Evolutionary conservation across 2,113 vertebrate genomes (phyloP).

Genomic region (Pachyramphus minor): DNA sequence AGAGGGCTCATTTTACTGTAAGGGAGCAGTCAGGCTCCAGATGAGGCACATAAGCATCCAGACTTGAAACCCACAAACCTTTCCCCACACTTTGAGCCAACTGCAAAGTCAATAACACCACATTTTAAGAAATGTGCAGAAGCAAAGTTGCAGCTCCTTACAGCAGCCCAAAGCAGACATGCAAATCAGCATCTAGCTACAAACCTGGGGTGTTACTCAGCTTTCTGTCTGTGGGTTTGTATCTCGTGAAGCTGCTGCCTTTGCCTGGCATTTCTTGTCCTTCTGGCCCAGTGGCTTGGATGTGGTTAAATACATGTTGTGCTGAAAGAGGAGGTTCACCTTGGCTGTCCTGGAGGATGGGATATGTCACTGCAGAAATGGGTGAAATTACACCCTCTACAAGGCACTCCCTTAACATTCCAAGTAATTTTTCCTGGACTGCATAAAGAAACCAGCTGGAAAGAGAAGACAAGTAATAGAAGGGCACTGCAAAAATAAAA

Average conservation of each 20-base stretch:
- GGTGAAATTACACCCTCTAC: background rate
- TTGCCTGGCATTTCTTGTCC: background rate
- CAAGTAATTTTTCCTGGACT: background rate
- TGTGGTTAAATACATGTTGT: background rate
- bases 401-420: background rate
- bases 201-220: background rate
- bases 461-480: background rate
- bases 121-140: background rate
- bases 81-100: background rate
- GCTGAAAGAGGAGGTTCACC: background rate
- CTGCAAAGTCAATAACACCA: rapidly evolving
- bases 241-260: background rate
- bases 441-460: background rate
- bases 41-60: background rate
- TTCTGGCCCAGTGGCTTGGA: background rate
- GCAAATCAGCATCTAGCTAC: background rate
- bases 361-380: background rate
- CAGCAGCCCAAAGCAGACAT: background rate
- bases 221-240: background rate
- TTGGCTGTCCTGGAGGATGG: background rate
- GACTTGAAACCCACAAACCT: background rate
- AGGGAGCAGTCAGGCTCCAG: background rate
- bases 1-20: background rate
- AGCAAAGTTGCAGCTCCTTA: background rate
- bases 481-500: background rate